Evolutionary conservation across 2,113 vertebrate species (phyloP).

Genomic region (Brevimyrus niger): DNA sequence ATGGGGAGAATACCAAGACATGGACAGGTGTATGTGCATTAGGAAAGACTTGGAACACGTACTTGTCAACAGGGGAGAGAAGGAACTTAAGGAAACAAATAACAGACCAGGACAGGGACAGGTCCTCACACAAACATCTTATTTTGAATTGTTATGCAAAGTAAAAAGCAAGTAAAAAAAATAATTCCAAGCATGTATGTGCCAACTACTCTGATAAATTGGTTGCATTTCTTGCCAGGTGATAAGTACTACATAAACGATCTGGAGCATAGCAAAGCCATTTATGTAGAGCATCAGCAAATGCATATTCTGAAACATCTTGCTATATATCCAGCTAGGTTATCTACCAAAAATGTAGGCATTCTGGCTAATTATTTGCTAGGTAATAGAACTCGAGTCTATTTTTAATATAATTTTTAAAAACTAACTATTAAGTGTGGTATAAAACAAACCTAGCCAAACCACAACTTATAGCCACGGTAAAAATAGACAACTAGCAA

Average conservation of each 20-base stretch:
- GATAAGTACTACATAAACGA: background rate
- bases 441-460: background rate
- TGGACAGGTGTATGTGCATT: too few relatives aligned
- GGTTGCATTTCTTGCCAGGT: background rate
- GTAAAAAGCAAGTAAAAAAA: background rate
- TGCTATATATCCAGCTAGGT: background rate
- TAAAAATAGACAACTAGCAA: background rate
- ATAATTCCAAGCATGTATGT: background rate
- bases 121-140: too few relatives aligned
- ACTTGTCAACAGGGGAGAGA: background rate
- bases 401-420: background rate
- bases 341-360: background rate
- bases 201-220: background rate
- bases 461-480: background rate
- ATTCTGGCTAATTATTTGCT: background rate
- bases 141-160: background rate
- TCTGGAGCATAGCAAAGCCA: background rate
- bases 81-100: too few relatives aligned
- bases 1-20: too few relatives aligned
- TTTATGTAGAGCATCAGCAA: background rate
- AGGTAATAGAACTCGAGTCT: background rate
- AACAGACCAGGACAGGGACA: too few relatives aligned
- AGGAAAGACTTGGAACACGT: background rate
- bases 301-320: background rate
- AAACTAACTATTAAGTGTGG: background rate